Conservation (phyloP, 2,797 vertebrate species). For the Otolemur crassicaudatus region DNA sequence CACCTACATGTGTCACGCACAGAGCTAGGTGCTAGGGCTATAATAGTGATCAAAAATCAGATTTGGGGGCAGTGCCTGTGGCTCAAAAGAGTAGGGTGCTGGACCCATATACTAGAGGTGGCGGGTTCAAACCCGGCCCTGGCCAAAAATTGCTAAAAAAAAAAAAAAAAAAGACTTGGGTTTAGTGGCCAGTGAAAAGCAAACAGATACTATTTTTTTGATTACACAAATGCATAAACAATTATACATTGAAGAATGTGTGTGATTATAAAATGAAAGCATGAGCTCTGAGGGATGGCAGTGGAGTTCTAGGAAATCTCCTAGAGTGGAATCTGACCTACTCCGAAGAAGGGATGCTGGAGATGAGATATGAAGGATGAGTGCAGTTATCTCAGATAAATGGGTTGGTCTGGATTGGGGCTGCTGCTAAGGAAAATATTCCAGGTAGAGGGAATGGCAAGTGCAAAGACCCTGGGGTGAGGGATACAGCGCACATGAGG, state of each 20-base stretch:
- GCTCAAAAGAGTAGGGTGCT: too few relatives aligned
- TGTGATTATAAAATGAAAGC: background rate
- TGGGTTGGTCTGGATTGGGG: background rate
- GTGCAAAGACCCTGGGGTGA: background rate
- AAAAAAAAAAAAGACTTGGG: background rate
- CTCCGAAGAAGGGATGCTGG: background rate
- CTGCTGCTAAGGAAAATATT: background rate
- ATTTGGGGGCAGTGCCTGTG: background rate
- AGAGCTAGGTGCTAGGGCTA: background rate
- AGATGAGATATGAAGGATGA: background rate
- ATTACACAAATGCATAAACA: background rate
- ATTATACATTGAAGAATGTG: background rate
- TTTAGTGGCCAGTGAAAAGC: background rate
- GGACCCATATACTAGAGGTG: too few relatives aligned
- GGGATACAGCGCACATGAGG: background rate
- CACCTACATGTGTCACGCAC: background rate
- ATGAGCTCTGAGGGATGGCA: background rate
- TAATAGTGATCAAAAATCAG: background rate
- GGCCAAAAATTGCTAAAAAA: too few relatives aligned
- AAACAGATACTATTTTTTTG: conserved; percentile 4
- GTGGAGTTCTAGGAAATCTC: background rate
- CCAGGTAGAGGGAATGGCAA: background rate
- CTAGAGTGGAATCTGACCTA: background rate
- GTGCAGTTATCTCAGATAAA: background rate
- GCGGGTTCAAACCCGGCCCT: too few relatives aligned